These are phyloP conservation scores for Leistus spinibarbis DNA, from an alignment of 2,888 invertebrate species.

Conservation along the genomic window DNA sequence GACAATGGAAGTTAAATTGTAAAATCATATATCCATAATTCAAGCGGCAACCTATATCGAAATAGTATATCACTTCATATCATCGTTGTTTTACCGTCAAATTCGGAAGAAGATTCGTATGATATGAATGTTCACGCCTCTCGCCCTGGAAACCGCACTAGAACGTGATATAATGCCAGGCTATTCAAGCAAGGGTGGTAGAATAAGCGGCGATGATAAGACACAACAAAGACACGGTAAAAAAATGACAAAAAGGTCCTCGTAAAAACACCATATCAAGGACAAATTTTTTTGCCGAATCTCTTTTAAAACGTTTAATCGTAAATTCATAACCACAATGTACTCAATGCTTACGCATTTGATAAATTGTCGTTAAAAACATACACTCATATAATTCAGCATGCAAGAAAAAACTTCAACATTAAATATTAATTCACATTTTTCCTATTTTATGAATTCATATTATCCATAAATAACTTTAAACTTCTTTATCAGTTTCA, in stretches of 20 bases:
- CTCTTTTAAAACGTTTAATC: constrained; percentile 18
- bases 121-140: neutral
- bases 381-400: neutral
- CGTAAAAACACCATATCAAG: constrained; percentile 25
- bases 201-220: constrained; percentile 24
- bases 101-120: neutral
- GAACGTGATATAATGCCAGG: constrained; percentile 21
- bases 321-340: constrained; percentile 18
- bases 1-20: too few species aligned
- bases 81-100: constrained; percentile 26
- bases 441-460: constrained; percentile 31
- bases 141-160: neutral
- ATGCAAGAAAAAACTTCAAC: constrained; percentile 2
- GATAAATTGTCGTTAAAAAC: neutral
- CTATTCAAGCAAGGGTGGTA: constrained; percentile 12
- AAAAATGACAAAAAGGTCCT: constrained; percentile 32
- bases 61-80: constrained; percentile 18
- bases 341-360: neutral
- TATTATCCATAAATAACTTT: constrained; percentile 29
- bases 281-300: constrained; percentile 20
- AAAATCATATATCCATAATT: too few species aligned
- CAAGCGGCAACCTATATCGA: constrained; percentile 15
- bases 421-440: constrained; percentile 33
- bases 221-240: constrained; percentile 28
- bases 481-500: constrained; percentile 28